Evolutionary conservation across 2,113 vertebrate species (phyloP).

Genomic region (Microcebus tavaratra): DNA sequence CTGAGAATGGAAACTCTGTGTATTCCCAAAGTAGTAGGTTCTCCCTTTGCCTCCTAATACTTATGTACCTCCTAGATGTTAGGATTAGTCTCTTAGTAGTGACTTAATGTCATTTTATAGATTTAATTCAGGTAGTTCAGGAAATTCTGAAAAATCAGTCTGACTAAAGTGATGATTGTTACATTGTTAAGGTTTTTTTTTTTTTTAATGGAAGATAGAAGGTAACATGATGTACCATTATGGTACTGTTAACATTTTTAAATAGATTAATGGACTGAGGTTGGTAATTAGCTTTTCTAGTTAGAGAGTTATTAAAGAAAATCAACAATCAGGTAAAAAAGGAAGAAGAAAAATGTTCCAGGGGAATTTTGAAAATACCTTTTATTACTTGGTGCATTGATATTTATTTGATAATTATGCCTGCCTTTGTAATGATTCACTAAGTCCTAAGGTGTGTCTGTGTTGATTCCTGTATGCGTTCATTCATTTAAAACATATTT

Average conservation of each 20-base stretch:
- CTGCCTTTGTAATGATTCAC: neutral
- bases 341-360: neutral
- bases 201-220: neutral
- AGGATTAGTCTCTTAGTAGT: neutral
- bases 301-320: constrained; percentile 31
- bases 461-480: neutral
- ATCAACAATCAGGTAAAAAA: neutral
- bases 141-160: neutral
- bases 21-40: neutral
- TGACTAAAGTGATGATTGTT: constrained; percentile 8
- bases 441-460: neutral
- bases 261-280: neutral
- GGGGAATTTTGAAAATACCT: constrained; percentile 13
- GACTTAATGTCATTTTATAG: neutral
- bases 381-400: neutral
- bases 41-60: rapidly evolving
- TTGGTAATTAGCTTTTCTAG: neutral
- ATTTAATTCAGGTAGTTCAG: neutral
- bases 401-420: neutral
- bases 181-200: neutral
- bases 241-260: neutral
- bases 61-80: neutral
- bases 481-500: constrained; percentile 27
- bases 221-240: neutral
- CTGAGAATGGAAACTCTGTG: neutral